Evolutionary conservation across 23 tunicate genomes (phyloP).

Genomic region (Trididemnum miniatum): DNA sequence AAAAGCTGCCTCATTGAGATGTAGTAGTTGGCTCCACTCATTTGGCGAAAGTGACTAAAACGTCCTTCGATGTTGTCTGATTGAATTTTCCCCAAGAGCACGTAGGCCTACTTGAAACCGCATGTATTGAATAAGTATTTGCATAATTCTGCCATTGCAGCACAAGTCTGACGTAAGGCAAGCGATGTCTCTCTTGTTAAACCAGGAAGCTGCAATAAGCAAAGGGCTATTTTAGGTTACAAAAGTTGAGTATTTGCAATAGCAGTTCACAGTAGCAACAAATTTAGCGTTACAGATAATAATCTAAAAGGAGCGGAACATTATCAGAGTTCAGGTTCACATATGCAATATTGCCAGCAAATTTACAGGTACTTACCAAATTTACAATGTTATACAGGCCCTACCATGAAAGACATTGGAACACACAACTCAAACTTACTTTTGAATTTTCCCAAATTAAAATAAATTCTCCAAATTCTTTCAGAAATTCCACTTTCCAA

Average conservation of each 20-base stretch:
- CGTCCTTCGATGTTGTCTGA: slow-evolving; percentile 20
- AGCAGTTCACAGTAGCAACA: not conserved
- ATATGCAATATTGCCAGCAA: too few relatives aligned
- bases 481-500: slow-evolving; percentile 7
- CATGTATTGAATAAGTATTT: slow-evolving; percentile 7
- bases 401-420: too few relatives aligned
- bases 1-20: slow-evolving; percentile 15
- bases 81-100: slow-evolving; percentile 12
- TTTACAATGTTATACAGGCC: too few relatives aligned
- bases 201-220: slow-evolving; percentile 8
- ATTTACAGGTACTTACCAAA: too few relatives aligned
- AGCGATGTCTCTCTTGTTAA: not conserved
- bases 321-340: too few relatives aligned
- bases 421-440: too few relatives aligned
- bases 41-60: not conserved
- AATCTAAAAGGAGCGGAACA: not conserved
- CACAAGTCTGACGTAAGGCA: slow-evolving; percentile 24
- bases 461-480: not conserved
- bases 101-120: slow-evolving; percentile 20
- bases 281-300: too few relatives aligned
- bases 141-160: not conserved
- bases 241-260: not conserved
- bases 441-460: slow-evolving; percentile 5
- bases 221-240: not conserved
- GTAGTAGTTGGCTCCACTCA: slow-evolving; percentile 4